Evolutionary conservation across 2,797 vertebrate genomes (phyloP), one percentile per base, ranked within the genome.

Genomic region (Pelobates cultripes): DNA sequence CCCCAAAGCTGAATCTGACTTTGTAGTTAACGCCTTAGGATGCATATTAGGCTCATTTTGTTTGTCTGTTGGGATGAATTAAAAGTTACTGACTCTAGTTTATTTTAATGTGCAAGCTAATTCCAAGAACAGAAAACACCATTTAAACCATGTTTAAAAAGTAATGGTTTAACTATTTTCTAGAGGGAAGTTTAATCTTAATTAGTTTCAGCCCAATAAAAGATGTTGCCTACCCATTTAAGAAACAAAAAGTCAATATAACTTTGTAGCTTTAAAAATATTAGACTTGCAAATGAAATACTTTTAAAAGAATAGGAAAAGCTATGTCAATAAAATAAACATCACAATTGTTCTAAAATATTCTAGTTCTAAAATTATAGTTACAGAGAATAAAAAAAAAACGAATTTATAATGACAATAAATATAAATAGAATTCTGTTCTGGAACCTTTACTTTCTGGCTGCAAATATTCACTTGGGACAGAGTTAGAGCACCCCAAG

Each of bases 281-380:
- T 61, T 75, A 75, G 66, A 75, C 28, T 81, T 42, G 64, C 3
- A 15, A 80, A 67, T 74, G 67, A 68, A 75, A 75, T 4, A 40
- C 4, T 63, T 70, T 70, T 13, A 43, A 17, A 51, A 70, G 43
- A 57, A 55, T 75, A 63, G 47, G 74, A 63, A 14, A 3, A 8
- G 47, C 63, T 13, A n/a, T 60, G 51, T 69, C 60, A 47, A 68
- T 70, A 74, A 43, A 47, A 28, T 80, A 80, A 74, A 69, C 55
- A 73, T 43, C 55, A 73, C 67, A 47, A 10, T 17, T 17, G 28
- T 10, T 5, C 61, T 64, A 40, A 17, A 10, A 45, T 44, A 13
- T 69, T 43, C 60, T 75, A 47, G 45, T 47, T 45, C 8, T 69
- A 43, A 74, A 60, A 57, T 3, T 64, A 64, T 2, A 64, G 7